Evolutionary conservation across 1,140 invertebrate genomes (phyloP).

Genomic region (Cotesia chilonis): DNA sequence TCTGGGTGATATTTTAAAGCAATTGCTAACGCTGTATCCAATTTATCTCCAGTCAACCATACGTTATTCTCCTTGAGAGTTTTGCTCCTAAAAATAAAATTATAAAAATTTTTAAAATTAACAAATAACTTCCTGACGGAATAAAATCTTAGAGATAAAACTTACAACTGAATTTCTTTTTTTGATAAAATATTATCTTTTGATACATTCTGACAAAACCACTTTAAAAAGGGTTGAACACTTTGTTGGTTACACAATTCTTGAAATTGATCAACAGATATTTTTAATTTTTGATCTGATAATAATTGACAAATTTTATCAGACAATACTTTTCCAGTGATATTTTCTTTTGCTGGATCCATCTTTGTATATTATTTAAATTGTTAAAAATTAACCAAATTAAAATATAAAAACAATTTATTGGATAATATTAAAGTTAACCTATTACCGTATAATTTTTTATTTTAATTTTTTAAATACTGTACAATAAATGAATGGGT

Average conservation of each 20-base stretch:
- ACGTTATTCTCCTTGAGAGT: slow-evolving; percentile 46
- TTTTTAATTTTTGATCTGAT: slow-evolving; percentile 44
- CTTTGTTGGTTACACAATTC: slow-evolving; percentile 45
- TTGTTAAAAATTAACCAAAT: background rate
- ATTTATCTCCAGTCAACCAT: slow-evolving; percentile 49
- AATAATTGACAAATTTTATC: slow-evolving; percentile 50
- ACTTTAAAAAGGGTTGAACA: slow-evolving; percentile 56
- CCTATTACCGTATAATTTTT: too few relatives aligned
- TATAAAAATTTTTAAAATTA: background rate
- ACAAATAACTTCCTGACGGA: background rate
- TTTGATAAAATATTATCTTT: slow-evolving; percentile 51
- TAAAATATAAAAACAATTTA: too few relatives aligned
- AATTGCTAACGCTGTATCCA: slow-evolving; percentile 51
- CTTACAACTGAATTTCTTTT: slow-evolving; percentile 55
- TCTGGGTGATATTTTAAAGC: slow-evolving; percentile 51
- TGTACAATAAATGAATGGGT: too few relatives aligned
- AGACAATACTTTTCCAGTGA: slow-evolving; percentile 46
- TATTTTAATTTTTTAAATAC: too few relatives aligned
- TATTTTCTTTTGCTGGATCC: slow-evolving; percentile 42
- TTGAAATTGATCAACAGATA: slow-evolving; percentile 44
- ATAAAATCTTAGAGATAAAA: slow-evolving; percentile 29
- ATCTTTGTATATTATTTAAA: too few relatives aligned
- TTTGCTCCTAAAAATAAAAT: slow-evolving; percentile 40
- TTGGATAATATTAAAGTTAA: too few relatives aligned
- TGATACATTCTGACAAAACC: slow-evolving; percentile 56